Conservation (phyloP, 2,113 vertebrate species). For the Isurus oxyrinchus region DNA sequence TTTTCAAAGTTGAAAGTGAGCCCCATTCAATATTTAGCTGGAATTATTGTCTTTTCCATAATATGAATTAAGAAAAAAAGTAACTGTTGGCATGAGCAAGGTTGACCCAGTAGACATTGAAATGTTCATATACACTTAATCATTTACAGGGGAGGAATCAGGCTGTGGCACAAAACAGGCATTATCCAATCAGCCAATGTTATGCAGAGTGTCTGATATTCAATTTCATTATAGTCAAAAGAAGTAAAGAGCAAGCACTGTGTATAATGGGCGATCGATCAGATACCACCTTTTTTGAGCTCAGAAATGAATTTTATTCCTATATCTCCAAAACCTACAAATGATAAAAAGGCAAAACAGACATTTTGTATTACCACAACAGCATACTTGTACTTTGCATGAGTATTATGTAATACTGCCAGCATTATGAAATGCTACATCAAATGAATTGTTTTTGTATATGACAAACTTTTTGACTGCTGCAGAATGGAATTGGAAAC, state of each 20-base stretch:
- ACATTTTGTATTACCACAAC: neutral
- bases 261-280: neutral
- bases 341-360: neutral
- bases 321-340: neutral
- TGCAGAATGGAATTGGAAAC: neutral
- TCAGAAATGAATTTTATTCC: neutral
- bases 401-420: neutral
- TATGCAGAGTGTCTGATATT: neutral
- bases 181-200: neutral
- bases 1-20: neutral
- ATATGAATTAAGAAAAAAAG: neutral
- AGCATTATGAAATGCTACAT: neutral
- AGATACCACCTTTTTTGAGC: neutral
- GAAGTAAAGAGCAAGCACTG: neutral
- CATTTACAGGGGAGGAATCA: neutral
- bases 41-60: neutral
- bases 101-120: neutral
- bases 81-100: neutral
- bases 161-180: neutral
- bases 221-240: neutral
- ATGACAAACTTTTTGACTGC: neutral
- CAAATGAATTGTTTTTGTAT: neutral
- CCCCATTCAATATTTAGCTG: neutral
- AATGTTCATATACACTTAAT: neutral
- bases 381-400: neutral